Percentiles rank a stretch among this genome's conserved stretches.
Conservation (phyloP, 2,113 vertebrate species). For the Thermophis baileyi region DNA sequence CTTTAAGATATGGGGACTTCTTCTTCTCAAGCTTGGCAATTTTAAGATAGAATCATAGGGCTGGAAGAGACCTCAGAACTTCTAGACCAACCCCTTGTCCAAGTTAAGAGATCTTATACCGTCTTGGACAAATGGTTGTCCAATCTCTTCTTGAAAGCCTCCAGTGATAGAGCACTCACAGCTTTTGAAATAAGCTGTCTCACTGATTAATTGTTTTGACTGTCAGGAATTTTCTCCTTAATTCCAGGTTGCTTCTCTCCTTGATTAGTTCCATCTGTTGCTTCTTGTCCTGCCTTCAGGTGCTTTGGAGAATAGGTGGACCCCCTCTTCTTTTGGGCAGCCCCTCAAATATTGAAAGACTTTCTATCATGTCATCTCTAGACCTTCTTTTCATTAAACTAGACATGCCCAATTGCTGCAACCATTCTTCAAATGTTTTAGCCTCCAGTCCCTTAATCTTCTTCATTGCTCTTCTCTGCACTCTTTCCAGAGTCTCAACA, state of each 20-base stretch:
- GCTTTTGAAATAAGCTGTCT: background rate
- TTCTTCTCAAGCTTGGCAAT: no score
- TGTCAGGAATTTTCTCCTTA: background rate
- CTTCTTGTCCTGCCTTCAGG: background rate
- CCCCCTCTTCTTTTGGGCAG: background rate
- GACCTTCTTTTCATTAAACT: background rate
- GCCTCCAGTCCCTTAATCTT: background rate
- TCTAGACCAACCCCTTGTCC: background rate
- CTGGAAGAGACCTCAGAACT: background rate
- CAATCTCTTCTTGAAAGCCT: background rate
- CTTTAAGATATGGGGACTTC: no score
- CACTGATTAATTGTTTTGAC: background rate
- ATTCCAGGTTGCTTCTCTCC: background rate
- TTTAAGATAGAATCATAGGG: no score
- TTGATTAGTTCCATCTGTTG: background rate
- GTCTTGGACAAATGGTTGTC: background rate
- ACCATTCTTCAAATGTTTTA: background rate
- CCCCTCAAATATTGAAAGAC: no score
- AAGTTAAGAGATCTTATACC: no score
- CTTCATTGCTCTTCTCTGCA: background rate
- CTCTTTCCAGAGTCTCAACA: background rate
- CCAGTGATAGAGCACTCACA: no score
- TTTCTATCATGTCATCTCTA: background rate
- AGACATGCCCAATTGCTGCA: background rate
- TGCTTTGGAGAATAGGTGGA: no score